phyloP scores from a whole-genome alignment of 2,113 vertebrate species.

The Albula glossodonta region DNA sequence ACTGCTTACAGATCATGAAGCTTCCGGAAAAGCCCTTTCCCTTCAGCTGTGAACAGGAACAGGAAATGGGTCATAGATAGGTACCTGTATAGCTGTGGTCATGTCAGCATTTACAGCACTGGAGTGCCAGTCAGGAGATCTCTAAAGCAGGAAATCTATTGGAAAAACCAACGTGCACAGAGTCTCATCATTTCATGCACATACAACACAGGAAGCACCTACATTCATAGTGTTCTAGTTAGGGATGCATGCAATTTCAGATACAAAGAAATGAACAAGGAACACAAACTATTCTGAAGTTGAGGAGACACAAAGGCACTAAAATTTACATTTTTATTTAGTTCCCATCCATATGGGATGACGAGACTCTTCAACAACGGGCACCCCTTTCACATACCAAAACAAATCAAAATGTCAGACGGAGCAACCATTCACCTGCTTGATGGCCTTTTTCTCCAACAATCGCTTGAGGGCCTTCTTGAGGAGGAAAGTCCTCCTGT shows the following conservation, averaged over 20 bases:
- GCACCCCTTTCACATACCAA: too few species aligned
- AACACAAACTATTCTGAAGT: too few species aligned
- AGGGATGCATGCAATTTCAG: too few species aligned
- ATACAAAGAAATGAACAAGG: too few species aligned
- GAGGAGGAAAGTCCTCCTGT: constrained; percentile 89
- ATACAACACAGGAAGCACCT: too few species aligned
- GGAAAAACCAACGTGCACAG: too few species aligned
- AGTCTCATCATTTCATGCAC: too few species aligned
- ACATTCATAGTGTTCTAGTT: neutral
- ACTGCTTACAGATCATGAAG: constrained; percentile 84
- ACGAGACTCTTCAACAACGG: neutral
- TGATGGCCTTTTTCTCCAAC: constrained; percentile 88
- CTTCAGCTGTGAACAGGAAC: constrained; percentile 70
- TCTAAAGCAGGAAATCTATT: too few species aligned
- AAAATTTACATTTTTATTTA: too few species aligned
- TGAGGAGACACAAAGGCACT: neutral
- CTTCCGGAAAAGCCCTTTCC: constrained; percentile 96
- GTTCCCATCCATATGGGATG: neutral
- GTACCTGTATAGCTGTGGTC: too few species aligned
- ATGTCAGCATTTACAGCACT: too few species aligned
- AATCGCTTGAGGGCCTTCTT: constrained; percentile 92
- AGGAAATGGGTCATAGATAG: neutral
- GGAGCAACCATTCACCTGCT: constrained; percentile 74
- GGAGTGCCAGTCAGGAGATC: neutral
- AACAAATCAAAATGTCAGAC: neutral